Conservation (phyloP, 2,888 invertebrate genomes). For the Acronicta alni region DNA sequence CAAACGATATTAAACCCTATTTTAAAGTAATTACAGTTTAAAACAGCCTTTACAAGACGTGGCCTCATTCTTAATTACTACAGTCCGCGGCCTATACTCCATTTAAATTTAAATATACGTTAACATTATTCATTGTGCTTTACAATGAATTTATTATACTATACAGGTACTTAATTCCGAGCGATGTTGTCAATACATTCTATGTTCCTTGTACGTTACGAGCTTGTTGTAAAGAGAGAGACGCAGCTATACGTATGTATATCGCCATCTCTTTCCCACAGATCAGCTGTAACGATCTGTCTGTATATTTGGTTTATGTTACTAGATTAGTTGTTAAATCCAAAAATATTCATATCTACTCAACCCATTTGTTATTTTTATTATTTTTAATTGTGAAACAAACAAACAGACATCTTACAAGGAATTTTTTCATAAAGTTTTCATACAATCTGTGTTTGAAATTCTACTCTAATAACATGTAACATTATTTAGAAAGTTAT, state of each 20-base stretch:
- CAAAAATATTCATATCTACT: too few species aligned
- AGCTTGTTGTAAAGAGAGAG: neutral
- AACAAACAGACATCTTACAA: slow-evolving; percentile 5
- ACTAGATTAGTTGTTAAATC: too few species aligned
- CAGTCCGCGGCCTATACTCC: slow-evolving; percentile 21
- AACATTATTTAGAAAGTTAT: too few species aligned
- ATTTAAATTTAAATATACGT: slow-evolving; percentile 14
- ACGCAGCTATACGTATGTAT: neutral
- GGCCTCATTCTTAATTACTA: slow-evolving; percentile 4
- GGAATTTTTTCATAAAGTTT: slow-evolving; percentile 4
- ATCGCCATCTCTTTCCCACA: neutral
- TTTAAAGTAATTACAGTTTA: neutral
- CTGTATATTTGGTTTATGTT: neutral
- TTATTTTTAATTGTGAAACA: neutral
- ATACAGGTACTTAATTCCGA: slow-evolving; percentile 54
- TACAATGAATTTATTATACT: slow-evolving; percentile 40
- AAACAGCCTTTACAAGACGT: neutral
- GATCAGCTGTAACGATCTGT: neutral
- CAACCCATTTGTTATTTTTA: too few species aligned
- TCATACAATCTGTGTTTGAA: slow-evolving; percentile 10
- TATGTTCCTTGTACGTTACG: neutral
- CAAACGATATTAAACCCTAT: neutral
- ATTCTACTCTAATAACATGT: neutral
- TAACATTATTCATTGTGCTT: slow-evolving; percentile 36
- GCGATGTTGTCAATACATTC: slow-evolving; percentile 32